Evolutionary conservation across 2,888 invertebrate genomes (phyloP), one percentile per base, ranked within the genome.

Genomic region (Cryptocheilus praepositus): DNA sequence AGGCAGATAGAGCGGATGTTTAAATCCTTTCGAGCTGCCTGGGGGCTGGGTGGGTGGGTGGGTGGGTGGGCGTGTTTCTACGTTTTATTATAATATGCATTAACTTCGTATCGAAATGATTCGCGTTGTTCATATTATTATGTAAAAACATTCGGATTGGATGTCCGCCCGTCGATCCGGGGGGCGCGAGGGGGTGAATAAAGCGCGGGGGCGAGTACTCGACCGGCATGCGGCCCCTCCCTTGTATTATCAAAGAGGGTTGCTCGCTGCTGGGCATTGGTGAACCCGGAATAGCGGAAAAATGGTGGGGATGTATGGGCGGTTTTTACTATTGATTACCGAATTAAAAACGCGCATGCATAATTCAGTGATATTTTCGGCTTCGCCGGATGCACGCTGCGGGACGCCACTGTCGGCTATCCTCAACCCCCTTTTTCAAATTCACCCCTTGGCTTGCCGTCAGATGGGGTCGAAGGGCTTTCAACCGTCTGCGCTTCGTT

Each of bases 311-410:
- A 78, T 73, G 77, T 79, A 77, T 79, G 79, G 80, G 79, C 74
- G 83, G 81, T 86, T 86, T 86, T 86, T 85, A 85, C 86, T 86
- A 86, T 86, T 86, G 86, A 86, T 86, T 86, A 85, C 83, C 82
- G 84, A 85, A 86, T 85, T 86, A 86, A 86, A 86, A 86, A 86
- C 85, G 85, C 85, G 86, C 85, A 86, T 86, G 85, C 82, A 86
- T 86, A 86, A 86, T 86, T 86, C 85, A 82, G 78, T 80, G 81
- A 82, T 81, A 81, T 72, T 77, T 70, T 67, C 51, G 69, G 64
- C 21, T 46, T 64, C 15, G 44, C 15, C 28, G 28, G 18, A 36
- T 43, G 25, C 43, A 52, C 64, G 60, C n/a, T 3, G 45, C 21
- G 49, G 15, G 60, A 16, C 65, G 65, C 59, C 64, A 62, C 62